Evolutionary conservation across 2,113 vertebrate species (phyloP).

Genomic region (Elachura formosa): DNA sequence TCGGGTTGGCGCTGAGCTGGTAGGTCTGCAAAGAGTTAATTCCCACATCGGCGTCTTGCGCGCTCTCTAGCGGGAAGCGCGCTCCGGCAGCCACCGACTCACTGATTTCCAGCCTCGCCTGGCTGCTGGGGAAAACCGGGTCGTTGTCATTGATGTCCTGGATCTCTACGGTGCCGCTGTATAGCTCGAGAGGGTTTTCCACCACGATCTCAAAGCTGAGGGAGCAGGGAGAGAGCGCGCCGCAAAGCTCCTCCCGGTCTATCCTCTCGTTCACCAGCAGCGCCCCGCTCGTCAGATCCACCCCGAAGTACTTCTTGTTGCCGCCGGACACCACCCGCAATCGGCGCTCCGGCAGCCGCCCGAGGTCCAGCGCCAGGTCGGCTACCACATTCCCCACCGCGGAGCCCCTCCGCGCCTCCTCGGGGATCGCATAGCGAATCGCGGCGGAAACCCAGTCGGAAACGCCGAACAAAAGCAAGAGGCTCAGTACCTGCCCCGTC

Average conservation of each 20-base stretch:
- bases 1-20: constrained; percentile 70
- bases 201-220: constrained; percentile 77
- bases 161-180: constrained; percentile 75
- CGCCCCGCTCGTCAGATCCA: constrained; percentile 72
- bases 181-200: constrained; percentile 78
- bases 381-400: constrained; percentile 74
- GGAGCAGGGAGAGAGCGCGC: constrained; percentile 69
- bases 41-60: constrained; percentile 79
- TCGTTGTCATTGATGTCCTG: constrained; percentile 82
- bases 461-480: constrained; percentile 65
- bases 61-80: constrained; percentile 80
- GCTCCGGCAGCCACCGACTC: constrained; percentile 71
- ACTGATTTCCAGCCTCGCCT: constrained; percentile 75
- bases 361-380: constrained; percentile 71
- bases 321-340: constrained; percentile 70
- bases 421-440: constrained; percentile 76
- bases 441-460: constrained; percentile 62
- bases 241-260: constrained; percentile 80
- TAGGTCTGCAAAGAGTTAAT: constrained; percentile 80
- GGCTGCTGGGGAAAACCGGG: constrained; percentile 71
- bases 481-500: constrained; percentile 71
- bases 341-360: constrained; percentile 59
- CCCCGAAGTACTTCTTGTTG: constrained; percentile 74
- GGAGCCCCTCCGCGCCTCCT: constrained; percentile 75
- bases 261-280: constrained; percentile 77